Evolutionary conservation across 2,797 vertebrate genomes (phyloP), one percentile per base, ranked within the genome.

Genomic region (Enteromius trimaculatus): DNA sequence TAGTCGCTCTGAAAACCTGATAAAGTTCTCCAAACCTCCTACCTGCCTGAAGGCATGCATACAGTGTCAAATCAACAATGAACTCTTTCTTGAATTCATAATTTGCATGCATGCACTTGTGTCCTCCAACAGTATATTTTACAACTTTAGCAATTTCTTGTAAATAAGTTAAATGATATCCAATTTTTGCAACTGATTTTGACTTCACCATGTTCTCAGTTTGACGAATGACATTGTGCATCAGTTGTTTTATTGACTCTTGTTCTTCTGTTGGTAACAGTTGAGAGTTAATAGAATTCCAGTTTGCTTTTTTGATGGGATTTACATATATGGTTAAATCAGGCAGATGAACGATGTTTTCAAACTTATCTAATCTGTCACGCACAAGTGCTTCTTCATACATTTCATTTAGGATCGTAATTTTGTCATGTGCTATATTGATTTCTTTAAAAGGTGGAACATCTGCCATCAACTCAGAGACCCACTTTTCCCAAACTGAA

Each of bases 21-120:
- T 64, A 14, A 31, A 64, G 60, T 2, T 31, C 60, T 64, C 14
- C 60, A 1, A 64, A 64, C 2, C 14, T 64, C 6, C 8, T 64
- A 64, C 60, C 26, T 31, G 60, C 60, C 14, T 8, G 14, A 17
- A 3, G 2, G 60, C 60, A 64, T 26, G 29, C 6, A 64, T 64
- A 64, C 3, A 31, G 26, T 31, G 14, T 64, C 60, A 64, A 64
- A 64, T 64, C 60, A 31, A 64, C 26, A 31, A 64, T 64, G 60
- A 64, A 64, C 60, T 31, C 92, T 37, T 92, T 92, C 79, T 87
- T 90, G 26, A 64, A 64, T 2, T 64, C 60, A 64, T 64, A 64
- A 31, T 64, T 64, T 64, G 6, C 29, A 14, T 64, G 6, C 60
- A 64, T 64, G 87, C 85, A 92, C 77, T 91, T 92, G 69, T 69